These are phyloP conservation scores for Catostomus latipinnis DNA, from an alignment of 2,797 vertebrate genomes.

Conservation along the genomic window DNA sequence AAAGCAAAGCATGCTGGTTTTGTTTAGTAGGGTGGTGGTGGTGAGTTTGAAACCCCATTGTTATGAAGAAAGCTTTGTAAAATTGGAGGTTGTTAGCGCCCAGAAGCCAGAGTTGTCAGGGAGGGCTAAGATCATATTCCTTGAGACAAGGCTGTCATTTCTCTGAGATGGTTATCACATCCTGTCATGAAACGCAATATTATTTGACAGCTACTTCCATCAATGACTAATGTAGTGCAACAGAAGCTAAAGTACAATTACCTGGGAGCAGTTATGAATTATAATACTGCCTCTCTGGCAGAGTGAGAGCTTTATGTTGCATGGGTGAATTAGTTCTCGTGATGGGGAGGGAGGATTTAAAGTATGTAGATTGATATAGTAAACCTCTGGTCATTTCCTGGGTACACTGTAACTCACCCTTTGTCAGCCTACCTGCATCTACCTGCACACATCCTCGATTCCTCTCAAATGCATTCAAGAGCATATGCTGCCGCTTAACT, in stretches of 20 bases:
- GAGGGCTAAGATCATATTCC: slow-evolving; percentile 10
- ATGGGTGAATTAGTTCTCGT: not conserved
- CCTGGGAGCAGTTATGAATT: slow-evolving; percentile 56
- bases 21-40: not conserved
- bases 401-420: not conserved
- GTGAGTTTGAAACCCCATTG: slow-evolving; percentile 7
- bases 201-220: slow-evolving; percentile 50
- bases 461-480: slow-evolving; percentile 3
- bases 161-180: slow-evolving; percentile 31
- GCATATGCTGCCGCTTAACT: not conserved
- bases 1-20: not conserved
- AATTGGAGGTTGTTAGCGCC: not conserved
- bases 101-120: not conserved
- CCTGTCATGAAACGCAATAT: not conserved
- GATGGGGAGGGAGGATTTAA: not conserved
- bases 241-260: slow-evolving; percentile 62
- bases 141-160: slow-evolving; percentile 19
- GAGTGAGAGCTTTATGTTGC: slow-evolving; percentile 59
- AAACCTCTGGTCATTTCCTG: slow-evolving; percentile 6
- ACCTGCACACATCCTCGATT: not conserved
- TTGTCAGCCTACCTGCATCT: not conserved
- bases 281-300: slow-evolving; percentile 48
- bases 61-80: slow-evolving; percentile 12
- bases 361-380: not conserved
- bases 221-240: slow-evolving; percentile 48